These are phyloP conservation scores for Tupiocoris notatus DNA, from an alignment of 2,888 invertebrate species.

Conservation along the genomic window DNA sequence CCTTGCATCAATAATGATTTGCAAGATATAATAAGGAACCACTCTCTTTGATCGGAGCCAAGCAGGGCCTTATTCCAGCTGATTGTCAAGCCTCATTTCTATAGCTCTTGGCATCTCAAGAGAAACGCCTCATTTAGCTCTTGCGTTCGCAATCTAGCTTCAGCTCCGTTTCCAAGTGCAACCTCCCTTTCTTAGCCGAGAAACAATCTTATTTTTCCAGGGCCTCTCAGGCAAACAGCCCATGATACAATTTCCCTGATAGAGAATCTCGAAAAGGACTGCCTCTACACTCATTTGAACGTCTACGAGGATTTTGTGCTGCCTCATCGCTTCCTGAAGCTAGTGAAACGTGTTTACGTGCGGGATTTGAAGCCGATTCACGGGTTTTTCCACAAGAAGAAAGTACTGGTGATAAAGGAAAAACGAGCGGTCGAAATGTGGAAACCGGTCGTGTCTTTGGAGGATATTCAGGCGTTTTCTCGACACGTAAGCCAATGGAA, in stretches of 20 bases:
- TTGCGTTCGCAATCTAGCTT: too few relatives aligned
- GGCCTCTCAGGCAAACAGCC: constrained; percentile 30
- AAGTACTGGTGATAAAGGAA: constrained; percentile 28
- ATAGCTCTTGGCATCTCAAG: too few relatives aligned
- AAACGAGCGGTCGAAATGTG: constrained; percentile 34
- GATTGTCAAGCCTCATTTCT: too few relatives aligned
- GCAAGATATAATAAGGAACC: too few relatives aligned
- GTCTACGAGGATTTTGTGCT: constrained; percentile 28
- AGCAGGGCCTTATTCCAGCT: too few relatives aligned
- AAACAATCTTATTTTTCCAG: constrained; percentile 12
- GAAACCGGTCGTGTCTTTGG: constrained; percentile 24
- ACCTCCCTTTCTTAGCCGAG: too few relatives aligned
- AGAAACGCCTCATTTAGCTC: too few relatives aligned
- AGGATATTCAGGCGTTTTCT: constrained; percentile 25
- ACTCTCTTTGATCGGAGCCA: too few relatives aligned
- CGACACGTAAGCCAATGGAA: constrained; percentile 20
- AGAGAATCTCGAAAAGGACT: constrained; percentile 33
- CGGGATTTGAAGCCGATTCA: constrained; percentile 23
- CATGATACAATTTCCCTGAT: constrained; percentile 23
- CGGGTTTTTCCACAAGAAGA: constrained; percentile 31
- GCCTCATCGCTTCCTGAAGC: constrained; percentile 27
- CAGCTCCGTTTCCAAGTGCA: too few relatives aligned
- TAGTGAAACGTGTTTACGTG: constrained; percentile 28
- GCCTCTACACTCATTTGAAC: constrained; percentile 36
- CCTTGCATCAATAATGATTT: too few relatives aligned